These are phyloP conservation scores for Sclerurus mexicanus DNA, from an alignment of 2,113 vertebrate species.

Conservation along the genomic window DNA sequence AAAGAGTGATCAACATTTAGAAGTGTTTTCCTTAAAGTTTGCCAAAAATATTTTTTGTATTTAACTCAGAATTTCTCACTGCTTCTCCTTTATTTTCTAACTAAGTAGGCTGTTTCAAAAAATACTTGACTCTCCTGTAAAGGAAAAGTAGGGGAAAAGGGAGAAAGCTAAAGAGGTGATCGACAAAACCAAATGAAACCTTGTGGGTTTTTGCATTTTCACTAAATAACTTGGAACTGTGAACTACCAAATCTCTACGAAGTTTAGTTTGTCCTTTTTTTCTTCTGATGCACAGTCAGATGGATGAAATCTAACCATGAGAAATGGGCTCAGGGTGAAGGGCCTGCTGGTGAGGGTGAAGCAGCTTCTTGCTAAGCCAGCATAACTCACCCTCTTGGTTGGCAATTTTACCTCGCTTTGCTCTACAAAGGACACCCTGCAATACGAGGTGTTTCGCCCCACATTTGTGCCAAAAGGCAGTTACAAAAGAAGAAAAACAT, in stretches of 20 bases:
- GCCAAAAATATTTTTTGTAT: slow-evolving; percentile 1
- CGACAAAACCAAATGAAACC: not conserved
- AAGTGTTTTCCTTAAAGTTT: not conserved
- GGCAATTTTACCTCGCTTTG: not conserved
- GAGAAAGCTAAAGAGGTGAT: not conserved
- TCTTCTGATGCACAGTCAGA: not conserved
- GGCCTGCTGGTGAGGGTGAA: accelerated
- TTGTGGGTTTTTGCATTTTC: not conserved
- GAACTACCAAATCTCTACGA: not conserved
- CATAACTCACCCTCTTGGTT: not conserved
- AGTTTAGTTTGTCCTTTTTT: not conserved
- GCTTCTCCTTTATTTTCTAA: not conserved
- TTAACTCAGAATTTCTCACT: not conserved
- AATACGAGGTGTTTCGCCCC: not conserved
- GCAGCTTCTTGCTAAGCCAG: not conserved
- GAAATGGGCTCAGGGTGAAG: accelerated
- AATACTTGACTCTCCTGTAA: not conserved
- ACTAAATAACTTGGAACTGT: not conserved
- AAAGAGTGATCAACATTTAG: not conserved
- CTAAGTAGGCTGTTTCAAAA: not conserved
- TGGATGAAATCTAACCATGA: not conserved
- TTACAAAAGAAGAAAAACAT: not conserved
- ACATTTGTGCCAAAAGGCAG: not conserved
- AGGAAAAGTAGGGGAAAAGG: not conserved
- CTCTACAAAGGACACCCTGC: not conserved